These are phyloP conservation scores for Trididemnum clinides DNA, from an alignment of 23 tunicate species.

Conservation along the genomic window DNA sequence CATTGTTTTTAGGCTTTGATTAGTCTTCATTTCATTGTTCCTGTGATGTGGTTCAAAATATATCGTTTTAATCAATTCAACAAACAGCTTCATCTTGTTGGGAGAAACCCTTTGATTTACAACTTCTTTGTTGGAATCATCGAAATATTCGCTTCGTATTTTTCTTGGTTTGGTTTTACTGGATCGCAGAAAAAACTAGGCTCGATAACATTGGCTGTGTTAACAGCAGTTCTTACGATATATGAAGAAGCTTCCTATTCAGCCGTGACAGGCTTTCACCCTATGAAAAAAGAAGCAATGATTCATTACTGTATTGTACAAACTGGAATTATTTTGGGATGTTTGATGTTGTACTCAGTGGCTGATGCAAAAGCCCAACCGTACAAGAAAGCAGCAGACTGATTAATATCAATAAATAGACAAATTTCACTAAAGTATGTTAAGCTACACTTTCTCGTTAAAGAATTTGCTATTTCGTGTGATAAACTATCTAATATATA, in stretches of 20 bases:
- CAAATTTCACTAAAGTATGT: too few relatives aligned
- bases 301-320: constrained; percentile 71
- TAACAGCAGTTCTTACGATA: constrained; percentile 39
- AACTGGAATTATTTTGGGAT: constrained; percentile 32
- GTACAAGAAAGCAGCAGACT: constrained; percentile 1
- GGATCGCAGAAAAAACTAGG: constrained; percentile 37
- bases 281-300: constrained; percentile 64
- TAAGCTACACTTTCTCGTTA: too few relatives aligned
- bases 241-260: constrained; percentile 56
- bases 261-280: constrained; percentile 41
- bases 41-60: constrained; percentile 58
- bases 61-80: constrained; percentile 40
- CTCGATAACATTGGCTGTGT: constrained; percentile 46
- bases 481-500: too few relatives aligned
- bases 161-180: constrained; percentile 47
- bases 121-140: constrained; percentile 52
- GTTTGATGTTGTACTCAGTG: constrained; percentile 41
- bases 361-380: constrained; percentile 31
- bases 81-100: constrained; percentile 56
- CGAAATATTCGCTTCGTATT: constrained; percentile 51
- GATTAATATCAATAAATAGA: neutral
- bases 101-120: constrained; percentile 56
- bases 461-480: too few relatives aligned
- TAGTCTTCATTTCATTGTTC: constrained; percentile 65
- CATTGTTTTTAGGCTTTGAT: constrained; percentile 64